Evolutionary conservation across 2,113 vertebrate species (phyloP), one percentile per base, ranked within the genome.

Genomic region (Laterallus jamaicensis): DNA sequence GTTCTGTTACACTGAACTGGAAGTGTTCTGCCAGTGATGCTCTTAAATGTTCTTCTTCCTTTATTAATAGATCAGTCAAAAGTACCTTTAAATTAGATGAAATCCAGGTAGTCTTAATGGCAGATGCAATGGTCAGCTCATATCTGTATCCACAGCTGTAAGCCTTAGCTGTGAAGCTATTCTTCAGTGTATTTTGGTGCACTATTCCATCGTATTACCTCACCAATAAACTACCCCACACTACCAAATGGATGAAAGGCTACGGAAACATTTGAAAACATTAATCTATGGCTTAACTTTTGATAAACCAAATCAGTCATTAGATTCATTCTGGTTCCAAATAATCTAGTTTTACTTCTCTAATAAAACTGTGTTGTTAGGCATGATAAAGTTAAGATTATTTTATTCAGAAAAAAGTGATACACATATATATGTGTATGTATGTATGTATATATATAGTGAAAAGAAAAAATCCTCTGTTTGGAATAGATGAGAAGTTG

Each of bases 191-290:
- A 40, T 15, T 17, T n/a, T 74, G 29, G 5, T 29, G 22, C 3
- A 2, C 5, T 49, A 35, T 69, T 11, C 55, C 3, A 10, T 28
- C 12, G 3, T 35, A 31, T 32, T 37, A 47, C 15, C 4, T 55
- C n/a, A 37, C 9, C 0, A 0, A 44, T n/a, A 74, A 87, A 90
- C 63, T 18, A 22, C 7, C 31, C 59, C 29, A 37, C 12, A 6
- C 13, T 77, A 26, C 6, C 32, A 80, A n/a, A 73, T 5, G 19
- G 32, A 39, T 58, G 39, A 85, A 82, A 70, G 26, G 4, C 6
- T 60, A 15, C 26, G 24, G 15, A 9, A 68, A 56, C 4, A 14
- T 37, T 73, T 86, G 39, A 54, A 82, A 64, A 1, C 3, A 40
- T 60, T 92, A 6, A n/a, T 5, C 8, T 55, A 2, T n/a, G 12